These are phyloP conservation scores for Cathartes aura DNA, from an alignment of 2,113 vertebrate species.

Conservation along the genomic window DNA sequence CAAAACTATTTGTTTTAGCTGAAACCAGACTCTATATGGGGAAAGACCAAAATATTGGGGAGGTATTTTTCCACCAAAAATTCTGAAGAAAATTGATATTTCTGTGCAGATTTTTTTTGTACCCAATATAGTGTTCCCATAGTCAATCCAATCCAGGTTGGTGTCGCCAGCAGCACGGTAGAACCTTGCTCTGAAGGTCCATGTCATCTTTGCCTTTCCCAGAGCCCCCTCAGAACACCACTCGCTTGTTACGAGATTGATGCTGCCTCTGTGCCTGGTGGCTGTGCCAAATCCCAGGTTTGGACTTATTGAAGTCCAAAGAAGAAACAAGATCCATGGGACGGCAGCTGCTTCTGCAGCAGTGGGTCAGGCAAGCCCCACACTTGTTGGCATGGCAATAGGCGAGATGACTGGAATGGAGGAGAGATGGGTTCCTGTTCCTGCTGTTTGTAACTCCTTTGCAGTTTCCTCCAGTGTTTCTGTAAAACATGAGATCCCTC, in stretches of 20 bases:
- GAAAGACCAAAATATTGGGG: background rate
- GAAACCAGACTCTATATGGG: background rate
- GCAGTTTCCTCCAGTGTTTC: background rate
- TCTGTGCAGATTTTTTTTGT: background rate
- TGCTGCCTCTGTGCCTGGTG: background rate
- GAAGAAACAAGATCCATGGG: background rate
- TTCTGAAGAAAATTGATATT: background rate
- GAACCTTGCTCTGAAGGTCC: background rate
- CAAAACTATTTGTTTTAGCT: background rate
- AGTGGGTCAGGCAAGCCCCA: background rate
- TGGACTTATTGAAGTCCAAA: background rate
- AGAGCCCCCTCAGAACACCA: rapidly evolving
- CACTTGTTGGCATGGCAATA: background rate
- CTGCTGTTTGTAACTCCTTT: background rate
- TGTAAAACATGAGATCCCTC: background rate
- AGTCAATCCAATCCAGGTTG: background rate
- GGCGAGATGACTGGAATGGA: background rate
- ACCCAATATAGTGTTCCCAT: background rate
- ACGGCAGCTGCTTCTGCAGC: background rate
- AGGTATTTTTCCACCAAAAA: background rate
- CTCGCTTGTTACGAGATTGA: background rate
- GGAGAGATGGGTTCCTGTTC: background rate
- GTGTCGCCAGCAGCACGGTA: background rate
- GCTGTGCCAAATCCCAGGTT: background rate
- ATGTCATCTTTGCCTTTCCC: background rate